Base-by-base conservation (phyloP, 2,113 vertebrate genomes). In the Erinaceus europaeus region DNA sequence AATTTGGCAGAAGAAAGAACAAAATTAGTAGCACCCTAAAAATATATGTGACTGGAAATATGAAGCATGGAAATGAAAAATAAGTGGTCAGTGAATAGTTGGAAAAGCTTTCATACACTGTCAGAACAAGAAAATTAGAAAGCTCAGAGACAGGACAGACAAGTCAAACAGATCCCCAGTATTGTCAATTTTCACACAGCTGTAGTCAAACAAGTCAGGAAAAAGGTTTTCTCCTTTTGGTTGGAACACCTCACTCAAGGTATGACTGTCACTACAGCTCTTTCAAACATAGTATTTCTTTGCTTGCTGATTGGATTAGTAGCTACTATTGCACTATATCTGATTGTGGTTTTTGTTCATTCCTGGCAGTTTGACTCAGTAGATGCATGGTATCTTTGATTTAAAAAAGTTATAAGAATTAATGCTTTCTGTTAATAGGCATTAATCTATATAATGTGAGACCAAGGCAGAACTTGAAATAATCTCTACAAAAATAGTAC, bases 151-250 rank as follows among this genome's bases (percentile, higher is more conserved):
- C 38, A 34, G 34, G 61, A 12, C 61, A 67, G 55, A 57, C 14
- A 55, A 55, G 5, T 18, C 4, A 27, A 55, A 29, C 17, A 9
- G 25, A 25, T 55, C 25, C n/a, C n/a, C n/a, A n/a, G n/a, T n/a
- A n/a, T n/a, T n/a, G n/a, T n/a, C n/a, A n/a, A n/a, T n/a, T n/a
- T n/a, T n/a, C n/a, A n/a, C n/a, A n/a, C n/a, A n/a, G n/a, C n/a
- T n/a, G n/a, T n/a, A n/a, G n/a, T n/a, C n/a, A n/a, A n/a, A n/a
- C n/a, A n/a, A 90, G 83, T 48, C 27, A 46, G 76, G 65, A 88
- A 88, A 93, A 74, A 52, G 50, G 61, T 53, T 64, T 92, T 90
- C 83, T 76, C 18, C 62, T 73, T 52, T 68, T 50, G 29, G n/a
- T 5, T 48, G 25, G 85, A 32, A 46, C 71, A 36, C 38, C 25